Percentiles rank a stretch among this genome's conserved stretches.
These are phyloP conservation scores for Phragmatobia fuliginosa DNA, from an alignment of 2,888 invertebrate genomes.

Conservation along the genomic window DNA sequence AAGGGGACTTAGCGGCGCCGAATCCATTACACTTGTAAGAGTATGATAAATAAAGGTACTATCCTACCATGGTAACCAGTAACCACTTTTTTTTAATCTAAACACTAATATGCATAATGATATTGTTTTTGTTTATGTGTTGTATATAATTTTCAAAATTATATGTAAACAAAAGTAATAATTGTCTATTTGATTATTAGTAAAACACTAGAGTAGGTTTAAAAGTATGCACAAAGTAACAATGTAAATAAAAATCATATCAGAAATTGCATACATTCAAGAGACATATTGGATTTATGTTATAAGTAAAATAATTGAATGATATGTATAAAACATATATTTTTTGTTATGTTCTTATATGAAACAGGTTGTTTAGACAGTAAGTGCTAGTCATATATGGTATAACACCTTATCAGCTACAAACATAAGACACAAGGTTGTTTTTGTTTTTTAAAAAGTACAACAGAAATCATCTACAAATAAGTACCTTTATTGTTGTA, in stretches of 20 bases:
- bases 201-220: background rate
- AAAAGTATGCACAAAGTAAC: too few species aligned
- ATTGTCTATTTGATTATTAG: background rate
- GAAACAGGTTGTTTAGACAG: background rate
- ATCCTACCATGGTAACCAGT: background rate
- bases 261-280: background rate
- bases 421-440: background rate
- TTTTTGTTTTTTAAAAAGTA: background rate
- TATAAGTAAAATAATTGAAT: background rate
- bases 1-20: constrained; percentile 5
- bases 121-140: background rate
- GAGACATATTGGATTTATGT: background rate
- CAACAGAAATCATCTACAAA: background rate
- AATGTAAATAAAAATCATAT: background rate
- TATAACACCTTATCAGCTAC: background rate
- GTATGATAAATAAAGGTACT: background rate
- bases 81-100: background rate
- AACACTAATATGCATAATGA: background rate
- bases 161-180: background rate
- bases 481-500: background rate
- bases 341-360: background rate
- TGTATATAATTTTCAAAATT: background rate
- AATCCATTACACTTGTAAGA: background rate
- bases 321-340: constrained; percentile 1
- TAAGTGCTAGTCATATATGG: background rate